Evolutionary conservation across 2,797 vertebrate species (phyloP), one percentile per base, ranked within the genome.

Genomic region (Numenius phaeopus): DNA sequence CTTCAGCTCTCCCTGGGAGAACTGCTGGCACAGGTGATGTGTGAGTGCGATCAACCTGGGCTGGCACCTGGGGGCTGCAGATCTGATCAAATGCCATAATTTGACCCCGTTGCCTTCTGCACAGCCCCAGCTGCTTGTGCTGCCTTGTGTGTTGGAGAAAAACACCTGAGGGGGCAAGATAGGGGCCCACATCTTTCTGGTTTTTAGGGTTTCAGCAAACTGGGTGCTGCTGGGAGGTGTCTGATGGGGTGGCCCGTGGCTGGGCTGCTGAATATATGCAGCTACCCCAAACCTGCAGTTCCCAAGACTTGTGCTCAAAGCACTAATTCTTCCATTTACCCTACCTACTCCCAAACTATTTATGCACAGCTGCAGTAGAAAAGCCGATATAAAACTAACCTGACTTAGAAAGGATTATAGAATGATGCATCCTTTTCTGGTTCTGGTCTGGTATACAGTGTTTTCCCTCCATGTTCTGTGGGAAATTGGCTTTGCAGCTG

Each of bases 401-500:
- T 82, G 44, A 72, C 59, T 80, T 92, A 54, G 71, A 84, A 88
- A 87, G 49, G 24, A 50, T 89, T 94, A 69, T 40, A 81, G 65
- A 81, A 42, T 16, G 32, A 32, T 61, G 24, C 30, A 57, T 26
- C 15, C 90, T 92, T 87, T 87, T 42, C 61, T 93, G 30, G 9
- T 89, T 88, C 82, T 77, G 32, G 16, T 79, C 19, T 55, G 52
- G 5, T 80, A 15, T 80, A 13, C 11, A 50, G 16, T 55, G 65
- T 80, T 93, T 69, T 34, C 44, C 39, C 14, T 92, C 26, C 10
- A 20, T 61, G 11, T 62, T 91, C 66, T 78, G 52, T 40, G 72
- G 54, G 47, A 97, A 86, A 94, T 12, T 79, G 58, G 30, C 37
- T 96, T 93, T 94, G 86, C 26, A 89, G 34, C 37, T 89, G 47